Conservation (phyloP, 2,888 invertebrate genomes). For the Caenorhabditis panamensis region DNA sequence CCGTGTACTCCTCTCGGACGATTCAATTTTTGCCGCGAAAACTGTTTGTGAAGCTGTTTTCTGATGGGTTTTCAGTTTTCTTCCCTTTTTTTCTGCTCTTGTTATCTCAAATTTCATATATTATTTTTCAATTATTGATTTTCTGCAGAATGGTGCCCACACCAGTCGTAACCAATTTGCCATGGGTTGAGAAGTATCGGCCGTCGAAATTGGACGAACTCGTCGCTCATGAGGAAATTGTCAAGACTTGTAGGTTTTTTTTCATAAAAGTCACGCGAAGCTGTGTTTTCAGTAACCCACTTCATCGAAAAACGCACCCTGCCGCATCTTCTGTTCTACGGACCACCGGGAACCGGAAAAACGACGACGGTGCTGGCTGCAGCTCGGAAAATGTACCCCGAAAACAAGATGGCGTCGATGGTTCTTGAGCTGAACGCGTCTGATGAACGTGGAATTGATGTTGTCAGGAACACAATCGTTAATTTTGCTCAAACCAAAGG, state of each 20-base stretch:
- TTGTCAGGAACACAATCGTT: conserved; percentile 68
- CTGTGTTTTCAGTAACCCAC: conserved; percentile 81
- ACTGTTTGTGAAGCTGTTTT: not conserved
- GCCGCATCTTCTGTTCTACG: conserved; percentile 96
- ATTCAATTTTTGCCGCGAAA: conserved; percentile 19
- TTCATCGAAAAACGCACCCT: conserved; percentile 92
- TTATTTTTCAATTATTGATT: conserved; percentile 1
- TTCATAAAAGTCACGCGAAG: too few relatives aligned
- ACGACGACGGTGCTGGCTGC: conserved; percentile 97
- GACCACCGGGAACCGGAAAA: conserved; percentile 97
- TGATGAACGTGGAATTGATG: conserved; percentile 90
- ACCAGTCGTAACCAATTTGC: conserved; percentile 68
- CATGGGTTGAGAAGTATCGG: conserved; percentile 97
- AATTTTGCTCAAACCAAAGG: conserved; percentile 85
- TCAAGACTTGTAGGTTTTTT: conserved; percentile 89
- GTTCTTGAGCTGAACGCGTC: conserved; percentile 94
- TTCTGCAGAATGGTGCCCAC: conserved; percentile 18
- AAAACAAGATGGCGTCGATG: conserved; percentile 94
- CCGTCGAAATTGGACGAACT: conserved; percentile 92
- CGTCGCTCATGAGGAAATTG: conserved; percentile 97
- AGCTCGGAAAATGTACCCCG: conserved; percentile 92
- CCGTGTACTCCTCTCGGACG: conserved; percentile 17
- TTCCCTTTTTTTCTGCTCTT: not conserved
- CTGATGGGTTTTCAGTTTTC: not conserved
- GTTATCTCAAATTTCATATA: not conserved